Conservation (phyloP, 2,888 invertebrate species). For the Apamea epomidion region DNA sequence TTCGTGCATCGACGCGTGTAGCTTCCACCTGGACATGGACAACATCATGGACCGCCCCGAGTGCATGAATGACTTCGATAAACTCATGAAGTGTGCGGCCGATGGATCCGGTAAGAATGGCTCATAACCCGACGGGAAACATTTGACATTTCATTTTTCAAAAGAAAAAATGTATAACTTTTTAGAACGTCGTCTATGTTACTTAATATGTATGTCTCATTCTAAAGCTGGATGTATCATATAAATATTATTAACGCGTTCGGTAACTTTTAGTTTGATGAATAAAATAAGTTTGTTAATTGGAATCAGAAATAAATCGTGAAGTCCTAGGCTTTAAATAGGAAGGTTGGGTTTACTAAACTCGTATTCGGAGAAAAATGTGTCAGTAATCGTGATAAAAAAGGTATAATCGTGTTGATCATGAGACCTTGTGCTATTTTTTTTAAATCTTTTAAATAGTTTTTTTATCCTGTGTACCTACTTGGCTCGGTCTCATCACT, state of each 20-base stretch:
- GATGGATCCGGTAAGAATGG: conserved; percentile 91
- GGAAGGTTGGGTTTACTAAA: neutral
- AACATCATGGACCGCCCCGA: conserved; percentile 95
- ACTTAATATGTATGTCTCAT: neutral
- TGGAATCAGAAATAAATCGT: neutral
- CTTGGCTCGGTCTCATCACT: neutral
- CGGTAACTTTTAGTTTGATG: neutral
- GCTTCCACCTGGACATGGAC: conserved; percentile 95
- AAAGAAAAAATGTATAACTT: neutral
- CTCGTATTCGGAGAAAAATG: neutral
- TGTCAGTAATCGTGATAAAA: no score
- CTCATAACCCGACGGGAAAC: neutral
- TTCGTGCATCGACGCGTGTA: conserved; percentile 95
- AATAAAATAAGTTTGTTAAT: neutral
- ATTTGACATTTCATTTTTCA: neutral
- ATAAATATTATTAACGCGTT: neutral
- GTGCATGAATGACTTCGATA: conserved; percentile 95
- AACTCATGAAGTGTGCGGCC: conserved; percentile 96
- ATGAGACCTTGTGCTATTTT: neutral
- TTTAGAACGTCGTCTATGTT: neutral
- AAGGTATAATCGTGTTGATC: neutral
- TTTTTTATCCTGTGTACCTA: neutral
- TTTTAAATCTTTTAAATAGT: neutral
- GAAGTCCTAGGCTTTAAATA: no score
- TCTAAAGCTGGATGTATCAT: neutral